These are phyloP conservation scores for Gymnobelideus leadbeateri DNA, from an alignment of 2,113 vertebrate genomes.

Conservation along the genomic window DNA sequence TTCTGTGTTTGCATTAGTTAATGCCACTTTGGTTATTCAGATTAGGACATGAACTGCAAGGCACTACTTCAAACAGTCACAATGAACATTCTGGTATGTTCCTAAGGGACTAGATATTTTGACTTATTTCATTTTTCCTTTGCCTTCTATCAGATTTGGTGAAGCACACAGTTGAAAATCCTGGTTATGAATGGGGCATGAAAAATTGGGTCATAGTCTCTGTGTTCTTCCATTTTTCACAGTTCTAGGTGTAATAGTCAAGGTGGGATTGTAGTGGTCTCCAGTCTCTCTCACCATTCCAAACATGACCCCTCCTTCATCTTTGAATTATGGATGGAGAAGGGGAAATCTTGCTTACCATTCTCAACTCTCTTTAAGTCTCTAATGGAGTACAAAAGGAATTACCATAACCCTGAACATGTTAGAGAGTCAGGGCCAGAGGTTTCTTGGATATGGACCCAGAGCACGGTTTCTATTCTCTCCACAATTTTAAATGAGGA, in stretches of 20 bases:
- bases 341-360: neutral
- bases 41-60: neutral
- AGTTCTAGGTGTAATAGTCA: too few species aligned
- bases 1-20: too few species aligned
- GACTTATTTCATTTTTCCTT: too few species aligned
- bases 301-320: neutral
- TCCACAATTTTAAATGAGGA: neutral
- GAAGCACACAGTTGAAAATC: neutral
- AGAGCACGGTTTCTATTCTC: neutral
- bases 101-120: too few species aligned
- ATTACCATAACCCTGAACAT: neutral
- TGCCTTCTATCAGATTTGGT: neutral
- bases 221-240: neutral
- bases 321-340: neutral
- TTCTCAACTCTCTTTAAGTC: neutral
- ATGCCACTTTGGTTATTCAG: neutral
- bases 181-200: neutral
- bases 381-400: accelerated
- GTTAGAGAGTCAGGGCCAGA: neutral
- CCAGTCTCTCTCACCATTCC: neutral
- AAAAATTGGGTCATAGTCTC: neutral
- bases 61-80: neutral
- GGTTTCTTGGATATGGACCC: neutral
- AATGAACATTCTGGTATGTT: neutral
- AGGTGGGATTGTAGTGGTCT: neutral